These are phyloP conservation scores for Ochlodes sylvanus DNA, from an alignment of 2,888 invertebrate genomes.

Conservation along the genomic window DNA sequence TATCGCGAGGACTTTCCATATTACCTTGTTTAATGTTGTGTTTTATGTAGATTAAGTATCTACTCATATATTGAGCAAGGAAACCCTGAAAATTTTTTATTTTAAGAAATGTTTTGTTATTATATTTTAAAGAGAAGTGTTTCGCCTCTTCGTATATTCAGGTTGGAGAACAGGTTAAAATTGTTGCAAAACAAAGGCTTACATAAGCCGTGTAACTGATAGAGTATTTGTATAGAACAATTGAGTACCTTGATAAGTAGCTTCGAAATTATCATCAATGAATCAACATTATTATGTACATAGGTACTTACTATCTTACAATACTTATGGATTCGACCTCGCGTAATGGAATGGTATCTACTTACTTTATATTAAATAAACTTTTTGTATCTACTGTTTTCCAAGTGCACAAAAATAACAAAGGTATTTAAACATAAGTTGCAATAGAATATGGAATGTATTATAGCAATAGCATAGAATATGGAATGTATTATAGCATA, in stretches of 20 bases:
- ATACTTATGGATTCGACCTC: background rate
- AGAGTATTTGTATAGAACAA: constrained; percentile 12
- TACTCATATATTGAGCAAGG: too few species aligned
- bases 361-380: too few species aligned
- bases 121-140: background rate
- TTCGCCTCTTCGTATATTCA: background rate
- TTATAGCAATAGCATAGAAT: too few species aligned
- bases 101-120: background rate
- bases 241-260: background rate
- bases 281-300: constrained; percentile 15
- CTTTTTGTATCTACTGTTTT: too few species aligned
- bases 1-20: background rate
- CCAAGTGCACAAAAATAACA: too few species aligned
- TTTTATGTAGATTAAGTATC: background rate
- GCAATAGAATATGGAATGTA: too few species aligned
- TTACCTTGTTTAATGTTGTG: background rate
- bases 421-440: too few species aligned
- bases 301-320: too few species aligned
- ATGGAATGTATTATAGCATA: too few species aligned
- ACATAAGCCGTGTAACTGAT: constrained; percentile 12
- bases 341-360: too few species aligned
- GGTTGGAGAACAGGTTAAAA: constrained; percentile 2
- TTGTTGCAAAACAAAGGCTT: constrained; percentile 13
- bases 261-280: background rate
- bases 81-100: background rate